phyloP scores from a whole-genome alignment of 2,888 invertebrate species.

The Argyra leucocephala region DNA sequence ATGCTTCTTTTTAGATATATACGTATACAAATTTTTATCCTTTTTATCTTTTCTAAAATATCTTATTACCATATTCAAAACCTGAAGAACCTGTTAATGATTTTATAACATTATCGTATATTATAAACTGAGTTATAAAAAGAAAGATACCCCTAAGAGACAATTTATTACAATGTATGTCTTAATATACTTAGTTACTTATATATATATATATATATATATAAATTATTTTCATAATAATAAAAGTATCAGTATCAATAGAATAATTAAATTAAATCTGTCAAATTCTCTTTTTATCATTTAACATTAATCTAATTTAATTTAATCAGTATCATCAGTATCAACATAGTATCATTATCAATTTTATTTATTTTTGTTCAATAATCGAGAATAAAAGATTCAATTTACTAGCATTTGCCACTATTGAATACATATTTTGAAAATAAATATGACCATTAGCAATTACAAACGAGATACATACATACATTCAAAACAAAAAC shows the following conservation, averaged over 20 bases:
- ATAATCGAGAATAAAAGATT: too few species aligned
- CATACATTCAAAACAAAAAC: too few species aligned
- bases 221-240: neutral
- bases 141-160: neutral
- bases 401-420: neutral
- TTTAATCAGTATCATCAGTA: too few species aligned
- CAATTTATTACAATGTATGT: neutral
- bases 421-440: neutral
- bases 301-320: neutral
- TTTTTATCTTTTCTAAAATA: neutral
- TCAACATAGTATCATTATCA: too few species aligned
- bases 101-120: too few species aligned
- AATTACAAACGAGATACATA: too few species aligned
- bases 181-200: too few species aligned
- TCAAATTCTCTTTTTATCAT: neutral
- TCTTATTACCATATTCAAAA: neutral
- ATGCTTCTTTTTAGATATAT: neutral
- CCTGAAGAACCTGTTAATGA: neutral
- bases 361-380: too few species aligned
- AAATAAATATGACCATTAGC: too few species aligned
- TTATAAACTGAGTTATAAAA: neutral
- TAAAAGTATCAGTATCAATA: neutral
- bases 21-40: neutral
- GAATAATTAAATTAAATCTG: conserved; percentile 1
- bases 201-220: too few species aligned